Percentiles rank a stretch among this genome's conserved stretches.
These are phyloP conservation scores for Netelia fuscicornis DNA, from an alignment of 2,888 invertebrate genomes.

Conservation along the genomic window DNA sequence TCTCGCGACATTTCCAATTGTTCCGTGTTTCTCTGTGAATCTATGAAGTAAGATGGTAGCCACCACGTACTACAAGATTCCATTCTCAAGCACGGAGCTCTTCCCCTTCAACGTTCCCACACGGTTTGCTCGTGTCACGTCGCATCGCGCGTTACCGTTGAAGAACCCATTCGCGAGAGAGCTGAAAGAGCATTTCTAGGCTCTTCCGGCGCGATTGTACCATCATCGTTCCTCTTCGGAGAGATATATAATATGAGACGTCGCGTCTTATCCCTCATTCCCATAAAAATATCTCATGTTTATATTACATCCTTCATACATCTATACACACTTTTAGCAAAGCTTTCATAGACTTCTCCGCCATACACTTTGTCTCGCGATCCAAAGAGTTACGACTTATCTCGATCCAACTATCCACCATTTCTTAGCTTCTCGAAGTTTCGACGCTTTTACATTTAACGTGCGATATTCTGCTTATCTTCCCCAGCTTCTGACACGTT, in stretches of 20 bases:
- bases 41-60: background rate
- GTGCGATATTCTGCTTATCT: background rate
- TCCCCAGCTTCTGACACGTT: background rate
- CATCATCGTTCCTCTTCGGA: background rate
- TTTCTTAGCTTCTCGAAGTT: background rate
- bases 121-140: background rate
- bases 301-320: slow-evolving; percentile 22
- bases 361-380: slow-evolving; percentile 20
- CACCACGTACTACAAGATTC: background rate
- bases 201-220: background rate
- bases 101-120: background rate
- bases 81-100: background rate
- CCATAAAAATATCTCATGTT: slow-evolving; percentile 10
- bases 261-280: slow-evolving; percentile 29
- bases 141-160: background rate
- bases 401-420: background rate
- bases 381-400: slow-evolving; percentile 46
- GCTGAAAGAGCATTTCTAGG: background rate
- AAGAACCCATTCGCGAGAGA: background rate
- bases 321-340: slow-evolving; percentile 9
- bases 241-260: slow-evolving; percentile 28
- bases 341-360: slow-evolving; percentile 14
- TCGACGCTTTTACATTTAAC: background rate
- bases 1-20: background rate
- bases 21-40: background rate